phyloP scores from a whole-genome alignment of 2,888 invertebrate genomes.

The Andrena praecox region DNA sequence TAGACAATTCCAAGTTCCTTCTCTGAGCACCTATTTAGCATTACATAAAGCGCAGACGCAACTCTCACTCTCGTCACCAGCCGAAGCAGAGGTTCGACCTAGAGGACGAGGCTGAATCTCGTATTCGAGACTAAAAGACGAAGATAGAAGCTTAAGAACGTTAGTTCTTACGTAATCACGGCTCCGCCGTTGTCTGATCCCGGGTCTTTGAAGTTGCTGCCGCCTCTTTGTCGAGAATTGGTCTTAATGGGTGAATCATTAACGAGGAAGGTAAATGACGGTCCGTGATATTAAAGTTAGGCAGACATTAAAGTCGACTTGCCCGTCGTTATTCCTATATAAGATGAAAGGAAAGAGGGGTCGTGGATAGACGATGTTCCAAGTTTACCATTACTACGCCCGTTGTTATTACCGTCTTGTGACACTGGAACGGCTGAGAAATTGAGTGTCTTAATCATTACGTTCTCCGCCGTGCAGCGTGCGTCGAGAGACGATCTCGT shows the following conservation, averaged over 20 bases:
- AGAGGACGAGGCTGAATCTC: background rate
- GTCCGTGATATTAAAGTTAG: conserved; percentile 59
- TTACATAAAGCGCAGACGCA: conserved; percentile 17
- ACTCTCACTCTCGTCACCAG: conserved; percentile 13
- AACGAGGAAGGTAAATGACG: conserved; percentile 52
- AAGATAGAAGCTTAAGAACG: conserved; percentile 48
- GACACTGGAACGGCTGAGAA: conserved; percentile 54
- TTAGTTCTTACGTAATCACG: conserved; percentile 49
- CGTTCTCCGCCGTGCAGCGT: conserved; percentile 22
- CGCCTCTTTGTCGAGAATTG: conserved; percentile 56
- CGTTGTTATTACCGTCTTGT: conserved; percentile 54
- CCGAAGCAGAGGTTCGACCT: conserved; percentile 28
- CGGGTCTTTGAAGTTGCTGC: conserved; percentile 54
- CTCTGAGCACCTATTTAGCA: background rate
- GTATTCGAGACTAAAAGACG: conserved; percentile 7
- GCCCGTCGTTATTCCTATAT: conserved; percentile 56
- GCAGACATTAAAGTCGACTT: conserved; percentile 63
- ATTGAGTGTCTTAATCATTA: conserved; percentile 62
- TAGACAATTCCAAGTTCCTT: background rate
- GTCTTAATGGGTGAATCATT: conserved; percentile 62
- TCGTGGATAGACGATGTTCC: conserved; percentile 39
- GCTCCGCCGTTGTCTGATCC: conserved; percentile 41
- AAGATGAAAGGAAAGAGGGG: conserved; percentile 45
- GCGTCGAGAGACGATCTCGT: conserved; percentile 20
- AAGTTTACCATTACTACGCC: conserved; percentile 54